Percentiles rank a stretch among this genome's conserved stretches.
Conservation (phyloP, 2,888 invertebrate species). For the Hirtodrosophila confusa region DNA sequence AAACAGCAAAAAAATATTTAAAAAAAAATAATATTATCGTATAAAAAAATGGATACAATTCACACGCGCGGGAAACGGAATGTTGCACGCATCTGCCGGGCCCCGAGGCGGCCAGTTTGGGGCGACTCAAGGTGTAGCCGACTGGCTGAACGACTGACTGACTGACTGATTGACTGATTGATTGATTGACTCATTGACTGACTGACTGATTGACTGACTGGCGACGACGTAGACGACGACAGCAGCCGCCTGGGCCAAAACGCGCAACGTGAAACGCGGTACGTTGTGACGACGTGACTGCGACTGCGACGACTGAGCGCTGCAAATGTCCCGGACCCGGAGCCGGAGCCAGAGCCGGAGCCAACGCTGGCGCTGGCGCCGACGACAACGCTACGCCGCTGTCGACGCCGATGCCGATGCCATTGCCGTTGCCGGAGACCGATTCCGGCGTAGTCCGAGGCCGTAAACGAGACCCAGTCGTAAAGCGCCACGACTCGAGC, state of each 20-base stretch:
- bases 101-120: constrained; percentile 36
- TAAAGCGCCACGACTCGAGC: constrained; percentile 10
- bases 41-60: constrained; percentile 1
- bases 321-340: constrained; percentile 45
- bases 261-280: constrained; percentile 66
- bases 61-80: constrained; percentile 45
- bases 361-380: constrained; percentile 20
- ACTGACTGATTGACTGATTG: constrained; percentile 7
- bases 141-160: background rate
- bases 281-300: constrained; percentile 79
- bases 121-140: background rate
- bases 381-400: constrained; percentile 8
- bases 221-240: constrained; percentile 53
- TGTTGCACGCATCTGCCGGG: constrained; percentile 52
- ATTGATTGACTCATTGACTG: constrained; percentile 20
- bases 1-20: constrained; percentile 13
- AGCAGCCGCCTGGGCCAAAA: constrained; percentile 61
- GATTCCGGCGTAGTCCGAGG: constrained; percentile 3
- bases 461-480: constrained; percentile 2
- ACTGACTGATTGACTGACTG: constrained; percentile 43
- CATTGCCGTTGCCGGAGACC: constrained; percentile 26
- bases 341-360: constrained; percentile 24
- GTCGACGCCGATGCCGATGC: constrained; percentile 13
- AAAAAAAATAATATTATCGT: constrained; percentile 11
- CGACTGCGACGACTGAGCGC: constrained; percentile 77